Conservation (phyloP, 1,140 invertebrate species). For the Cherax quadricarinatus region DNA sequence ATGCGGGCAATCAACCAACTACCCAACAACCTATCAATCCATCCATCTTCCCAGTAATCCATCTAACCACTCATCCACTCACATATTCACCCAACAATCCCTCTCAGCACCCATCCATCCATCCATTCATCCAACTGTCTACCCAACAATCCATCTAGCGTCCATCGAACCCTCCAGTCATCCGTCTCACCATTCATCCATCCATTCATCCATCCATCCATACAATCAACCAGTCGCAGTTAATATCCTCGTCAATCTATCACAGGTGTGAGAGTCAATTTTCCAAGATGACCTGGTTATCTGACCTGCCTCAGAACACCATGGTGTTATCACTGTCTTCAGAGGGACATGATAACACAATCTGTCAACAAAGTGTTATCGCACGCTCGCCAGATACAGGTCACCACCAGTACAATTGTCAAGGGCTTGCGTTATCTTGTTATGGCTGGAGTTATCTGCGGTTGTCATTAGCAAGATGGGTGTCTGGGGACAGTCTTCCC, state of each 20-base stretch:
- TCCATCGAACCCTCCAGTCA: neutral
- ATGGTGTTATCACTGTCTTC: conserved; percentile 30
- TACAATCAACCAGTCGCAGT: neutral
- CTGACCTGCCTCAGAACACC: neutral
- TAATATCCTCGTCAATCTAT: neutral
- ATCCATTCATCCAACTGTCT: neutral
- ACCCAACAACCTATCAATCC: too few species aligned
- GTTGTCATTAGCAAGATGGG: neutral
- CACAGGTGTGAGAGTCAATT: too few species aligned
- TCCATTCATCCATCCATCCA: neutral
- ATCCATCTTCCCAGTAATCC: neutral
- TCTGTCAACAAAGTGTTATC: conserved; percentile 51
- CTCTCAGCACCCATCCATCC: neutral
- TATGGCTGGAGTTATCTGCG: neutral
- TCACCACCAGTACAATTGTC: conserved; percentile 15
- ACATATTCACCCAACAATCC: neutral
- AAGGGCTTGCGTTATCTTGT: conserved; percentile 16
- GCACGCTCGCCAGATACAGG: conserved; percentile 13
- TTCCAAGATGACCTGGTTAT: neutral
- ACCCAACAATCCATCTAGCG: neutral
- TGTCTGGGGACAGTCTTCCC: neutral
- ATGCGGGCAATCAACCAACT: too few species aligned
- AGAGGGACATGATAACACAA: conserved; percentile 30
- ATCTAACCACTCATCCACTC: neutral
- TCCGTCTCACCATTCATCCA: neutral